Evolutionary conservation across 2,113 vertebrate species (phyloP).

Genomic region (Xiphorhynchus elegans): DNA sequence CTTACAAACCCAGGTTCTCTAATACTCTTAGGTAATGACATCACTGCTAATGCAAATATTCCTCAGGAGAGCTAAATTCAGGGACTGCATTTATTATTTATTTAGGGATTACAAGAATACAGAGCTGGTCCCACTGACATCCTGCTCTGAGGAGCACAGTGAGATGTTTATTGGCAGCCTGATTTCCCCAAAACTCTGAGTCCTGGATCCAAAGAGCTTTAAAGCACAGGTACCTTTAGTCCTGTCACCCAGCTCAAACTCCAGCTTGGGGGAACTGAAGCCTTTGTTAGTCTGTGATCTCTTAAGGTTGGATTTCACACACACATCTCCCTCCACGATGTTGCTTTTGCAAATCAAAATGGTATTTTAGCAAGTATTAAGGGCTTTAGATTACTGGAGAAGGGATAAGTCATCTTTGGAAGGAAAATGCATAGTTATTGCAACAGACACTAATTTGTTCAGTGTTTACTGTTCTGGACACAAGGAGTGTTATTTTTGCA

Average conservation of each 20-base stretch:
- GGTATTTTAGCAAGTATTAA: neutral
- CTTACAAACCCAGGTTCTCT: neutral
- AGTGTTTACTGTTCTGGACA: neutral
- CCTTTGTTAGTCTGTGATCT: neutral
- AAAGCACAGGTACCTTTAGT: fast-evolving
- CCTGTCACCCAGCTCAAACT: neutral
- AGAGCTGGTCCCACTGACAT: neutral
- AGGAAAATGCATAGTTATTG: neutral
- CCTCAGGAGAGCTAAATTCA: neutral
- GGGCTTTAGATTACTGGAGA: neutral
- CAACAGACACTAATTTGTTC: neutral
- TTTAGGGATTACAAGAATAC: neutral
- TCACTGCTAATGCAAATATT: neutral
- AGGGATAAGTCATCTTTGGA: fast-evolving
- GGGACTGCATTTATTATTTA: neutral
- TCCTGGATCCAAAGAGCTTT: neutral
- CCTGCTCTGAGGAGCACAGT: fast-evolving
- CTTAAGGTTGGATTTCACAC: neutral
- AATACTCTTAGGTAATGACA: neutral
- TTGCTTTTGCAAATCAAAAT: neutral
- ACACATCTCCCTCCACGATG: no score
- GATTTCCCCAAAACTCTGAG: neutral
- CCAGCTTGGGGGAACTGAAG: neutral
- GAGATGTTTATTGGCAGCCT: neutral
- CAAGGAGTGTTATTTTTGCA: neutral